phyloP scores from a whole-genome alignment of 2,888 invertebrate species.

The Aleiodes testaceus region DNA sequence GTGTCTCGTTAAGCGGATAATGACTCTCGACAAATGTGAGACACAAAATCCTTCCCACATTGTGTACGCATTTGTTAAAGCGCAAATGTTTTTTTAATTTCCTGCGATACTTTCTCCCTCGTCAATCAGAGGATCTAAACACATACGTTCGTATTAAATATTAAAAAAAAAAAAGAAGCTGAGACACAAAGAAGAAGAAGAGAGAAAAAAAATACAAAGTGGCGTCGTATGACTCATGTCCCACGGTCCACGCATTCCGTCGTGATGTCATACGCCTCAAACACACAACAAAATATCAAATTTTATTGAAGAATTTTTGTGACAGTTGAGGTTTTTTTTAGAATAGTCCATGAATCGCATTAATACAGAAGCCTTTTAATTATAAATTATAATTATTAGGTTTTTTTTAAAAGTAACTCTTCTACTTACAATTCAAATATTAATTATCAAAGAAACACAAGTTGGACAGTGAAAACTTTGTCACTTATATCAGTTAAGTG shows the following conservation, averaged over 20 bases:
- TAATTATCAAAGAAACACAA: too few relatives aligned
- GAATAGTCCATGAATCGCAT: too few relatives aligned
- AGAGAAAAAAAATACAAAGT: constrained; percentile 31
- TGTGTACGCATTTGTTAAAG: constrained; percentile 27
- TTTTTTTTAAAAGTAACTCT: too few relatives aligned
- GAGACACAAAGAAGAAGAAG: constrained; percentile 10
- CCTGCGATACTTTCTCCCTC: constrained; percentile 18
- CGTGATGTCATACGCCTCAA: constrained; percentile 63
- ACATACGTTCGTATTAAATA: constrained; percentile 3
- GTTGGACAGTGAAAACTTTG: not conserved
- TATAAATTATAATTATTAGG: too few relatives aligned
- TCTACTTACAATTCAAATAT: too few relatives aligned
- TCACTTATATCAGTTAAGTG: constrained; percentile 8
- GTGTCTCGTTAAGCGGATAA: constrained; percentile 39
- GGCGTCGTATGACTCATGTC: constrained; percentile 63
- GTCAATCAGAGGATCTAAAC: constrained; percentile 29
- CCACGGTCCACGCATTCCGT: constrained; percentile 65
- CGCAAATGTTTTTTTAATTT: not conserved
- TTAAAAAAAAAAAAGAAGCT: not conserved
- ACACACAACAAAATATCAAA: not conserved
- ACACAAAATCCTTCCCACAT: constrained; percentile 27
- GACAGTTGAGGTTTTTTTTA: too few relatives aligned
- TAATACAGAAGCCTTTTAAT: too few relatives aligned
- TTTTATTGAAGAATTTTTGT: too few relatives aligned
- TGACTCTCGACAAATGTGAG: constrained; percentile 39